Evolutionary conservation across 2,113 vertebrate species (phyloP), one percentile per base, ranked within the genome.

Genomic region (Coreoperca whiteheadi): DNA sequence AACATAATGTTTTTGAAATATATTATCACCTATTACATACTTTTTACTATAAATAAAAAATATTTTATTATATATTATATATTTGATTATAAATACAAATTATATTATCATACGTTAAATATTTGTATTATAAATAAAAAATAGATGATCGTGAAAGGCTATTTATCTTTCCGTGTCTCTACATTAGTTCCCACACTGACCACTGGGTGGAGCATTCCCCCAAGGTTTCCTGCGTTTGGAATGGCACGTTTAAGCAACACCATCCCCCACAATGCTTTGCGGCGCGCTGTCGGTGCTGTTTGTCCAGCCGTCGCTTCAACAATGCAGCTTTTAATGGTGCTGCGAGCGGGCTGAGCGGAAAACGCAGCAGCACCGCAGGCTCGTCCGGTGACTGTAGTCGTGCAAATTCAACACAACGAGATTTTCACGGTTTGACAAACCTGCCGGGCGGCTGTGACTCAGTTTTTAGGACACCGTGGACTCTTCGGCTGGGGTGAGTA

Each of bases 241-340:
- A 1, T 4, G 9, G 2, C 34, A 15, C 70, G 0, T 39, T 14
- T 25, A 28, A 7, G 11, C 25, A 54, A 80, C 85, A 51, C 53
- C 9, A 63, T 90, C 90, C 93, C 95, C 95, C 95, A 94, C n/a
- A 87, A 90, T 94, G 85, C 94, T 34, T 77, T 74, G 87, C 90
- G 34, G 71, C 67, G 64, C 32, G 69, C 79, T 74, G 82, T 91
- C 84, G 75, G 60, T 77, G 79, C 88, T 88, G 90, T 92, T 94
- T 89, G 92, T 91, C 78, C 91, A 76, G 91, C 84, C 85, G 77
- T 89, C 79, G 76, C 87, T 91, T 66, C 90, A 92, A 94, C 94
- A 91, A 93, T 96, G 93, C 93, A 93, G 91, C 81, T 87, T 91
- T 93, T 91, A 92, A 92, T 93, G 91, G 87, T 82, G 87, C 88